phyloP scores from a whole-genome alignment of 1,140 invertebrate genomes.

The Augochlora pura region DNA sequence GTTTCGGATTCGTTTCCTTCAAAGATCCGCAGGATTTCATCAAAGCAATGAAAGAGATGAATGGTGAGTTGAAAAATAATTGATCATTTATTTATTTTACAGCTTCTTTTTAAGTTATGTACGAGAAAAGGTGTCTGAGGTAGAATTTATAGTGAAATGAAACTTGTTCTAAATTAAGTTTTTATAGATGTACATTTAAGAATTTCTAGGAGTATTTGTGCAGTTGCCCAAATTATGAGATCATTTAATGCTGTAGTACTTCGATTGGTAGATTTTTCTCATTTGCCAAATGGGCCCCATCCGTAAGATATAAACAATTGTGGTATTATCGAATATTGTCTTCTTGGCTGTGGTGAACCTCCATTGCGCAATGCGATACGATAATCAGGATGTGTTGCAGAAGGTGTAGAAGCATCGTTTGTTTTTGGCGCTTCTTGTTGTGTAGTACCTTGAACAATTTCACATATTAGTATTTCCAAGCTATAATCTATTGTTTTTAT shows the following conservation, averaged over 20 bases:
- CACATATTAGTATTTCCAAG: neutral
- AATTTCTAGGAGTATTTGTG: neutral
- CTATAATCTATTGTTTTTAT: neutral
- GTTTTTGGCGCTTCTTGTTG: constrained; percentile 36
- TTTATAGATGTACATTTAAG: neutral
- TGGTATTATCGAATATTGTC: constrained; percentile 79
- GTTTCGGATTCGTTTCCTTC: constrained; percentile 99
- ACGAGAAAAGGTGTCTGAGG: neutral
- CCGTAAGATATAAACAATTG: constrained; percentile 80
- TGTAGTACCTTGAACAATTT: constrained; percentile 19
- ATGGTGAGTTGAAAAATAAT: constrained; percentile 83
- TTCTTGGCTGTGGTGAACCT: constrained; percentile 54
- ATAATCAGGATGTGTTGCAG: constrained; percentile 49
- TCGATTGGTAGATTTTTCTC: constrained; percentile 16
- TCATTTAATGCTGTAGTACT: constrained; percentile 14
- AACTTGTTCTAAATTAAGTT: neutral
- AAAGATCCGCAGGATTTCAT: constrained; percentile 99
- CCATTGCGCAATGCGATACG: constrained; percentile 61
- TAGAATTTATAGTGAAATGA: neutral
- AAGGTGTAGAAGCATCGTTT: constrained; percentile 22
- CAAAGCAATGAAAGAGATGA: constrained; percentile 99
- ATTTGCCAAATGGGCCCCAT: constrained; percentile 78
- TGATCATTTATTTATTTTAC: neutral
- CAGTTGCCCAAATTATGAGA: constrained; percentile 34
- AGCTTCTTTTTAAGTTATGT: constrained; percentile 2